phyloP scores from a whole-genome alignment of 2,888 invertebrate species.

The Apantesis nais region DNA sequence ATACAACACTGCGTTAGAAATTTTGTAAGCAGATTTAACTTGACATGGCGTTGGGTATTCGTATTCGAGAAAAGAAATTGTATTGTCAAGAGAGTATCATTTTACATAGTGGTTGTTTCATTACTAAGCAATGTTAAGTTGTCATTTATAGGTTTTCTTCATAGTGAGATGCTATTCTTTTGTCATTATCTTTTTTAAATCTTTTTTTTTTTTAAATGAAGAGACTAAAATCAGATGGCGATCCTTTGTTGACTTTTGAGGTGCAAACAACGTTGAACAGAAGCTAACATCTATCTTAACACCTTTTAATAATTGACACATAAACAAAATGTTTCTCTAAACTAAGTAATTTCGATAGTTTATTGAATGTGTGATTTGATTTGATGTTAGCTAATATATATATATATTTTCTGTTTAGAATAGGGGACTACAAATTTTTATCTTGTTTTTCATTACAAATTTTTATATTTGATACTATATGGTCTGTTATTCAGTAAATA shows the following conservation, averaged over 20 bases:
- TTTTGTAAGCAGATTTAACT: neutral
- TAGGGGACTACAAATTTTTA: too few relatives aligned
- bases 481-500: too few relatives aligned
- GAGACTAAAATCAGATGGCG: neutral
- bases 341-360: neutral
- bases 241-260: neutral
- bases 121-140: neutral
- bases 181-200: neutral
- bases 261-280: too few relatives aligned
- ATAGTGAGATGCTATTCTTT: neutral
- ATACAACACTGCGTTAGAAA: conserved; percentile 1
- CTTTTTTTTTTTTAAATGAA: neutral
- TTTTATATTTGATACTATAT: too few relatives aligned
- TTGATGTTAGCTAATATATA: too few relatives aligned
- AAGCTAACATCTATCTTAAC: too few relatives aligned
- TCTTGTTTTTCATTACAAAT: too few relatives aligned
- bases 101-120: neutral
- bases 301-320: too few relatives aligned
- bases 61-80: neutral
- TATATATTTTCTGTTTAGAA: too few relatives aligned
- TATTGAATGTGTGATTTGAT: neutral
- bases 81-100: neutral
- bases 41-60: neutral
- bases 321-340: neutral
- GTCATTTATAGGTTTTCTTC: neutral